Evolutionary conservation across 2,113 vertebrate species (phyloP).

Genomic region (Tachycineta bicolor): DNA sequence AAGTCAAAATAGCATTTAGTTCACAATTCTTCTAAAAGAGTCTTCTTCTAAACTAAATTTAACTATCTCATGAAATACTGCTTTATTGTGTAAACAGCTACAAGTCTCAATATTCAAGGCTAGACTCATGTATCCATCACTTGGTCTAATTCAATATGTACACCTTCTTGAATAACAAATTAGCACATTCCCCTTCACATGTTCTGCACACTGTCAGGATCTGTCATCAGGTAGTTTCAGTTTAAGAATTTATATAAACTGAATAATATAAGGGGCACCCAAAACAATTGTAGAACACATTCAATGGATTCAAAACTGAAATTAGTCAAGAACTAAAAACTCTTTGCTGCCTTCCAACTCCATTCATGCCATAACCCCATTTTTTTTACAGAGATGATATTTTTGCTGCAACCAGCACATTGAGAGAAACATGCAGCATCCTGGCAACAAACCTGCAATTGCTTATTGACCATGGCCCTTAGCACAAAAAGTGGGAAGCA

Average conservation of each 20-base stretch:
- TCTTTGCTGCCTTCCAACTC: background rate
- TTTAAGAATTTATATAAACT: background rate
- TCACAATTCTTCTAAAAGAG: background rate
- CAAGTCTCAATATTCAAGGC: background rate
- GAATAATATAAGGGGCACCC: background rate
- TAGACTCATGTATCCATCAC: background rate
- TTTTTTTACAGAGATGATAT: background rate
- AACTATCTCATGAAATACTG: background rate
- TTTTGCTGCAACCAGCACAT: background rate
- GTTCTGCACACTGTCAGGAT: background rate
- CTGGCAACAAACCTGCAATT: background rate
- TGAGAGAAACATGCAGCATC: background rate
- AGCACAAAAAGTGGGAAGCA: background rate
- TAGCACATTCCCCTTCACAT: background rate
- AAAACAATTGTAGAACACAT: background rate
- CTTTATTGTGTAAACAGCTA: background rate
- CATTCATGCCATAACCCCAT: background rate
- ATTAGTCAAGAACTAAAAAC: background rate
- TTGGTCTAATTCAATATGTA: background rate
- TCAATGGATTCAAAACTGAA: background rate
- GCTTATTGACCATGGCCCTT: background rate
- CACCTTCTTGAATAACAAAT: background rate
- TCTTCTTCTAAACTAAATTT: background rate
- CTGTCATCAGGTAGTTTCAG: background rate
- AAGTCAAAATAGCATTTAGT: background rate